These are phyloP conservation scores for Rhyzopertha dominica DNA, from an alignment of 1,140 invertebrate species.

Conservation along the genomic window DNA sequence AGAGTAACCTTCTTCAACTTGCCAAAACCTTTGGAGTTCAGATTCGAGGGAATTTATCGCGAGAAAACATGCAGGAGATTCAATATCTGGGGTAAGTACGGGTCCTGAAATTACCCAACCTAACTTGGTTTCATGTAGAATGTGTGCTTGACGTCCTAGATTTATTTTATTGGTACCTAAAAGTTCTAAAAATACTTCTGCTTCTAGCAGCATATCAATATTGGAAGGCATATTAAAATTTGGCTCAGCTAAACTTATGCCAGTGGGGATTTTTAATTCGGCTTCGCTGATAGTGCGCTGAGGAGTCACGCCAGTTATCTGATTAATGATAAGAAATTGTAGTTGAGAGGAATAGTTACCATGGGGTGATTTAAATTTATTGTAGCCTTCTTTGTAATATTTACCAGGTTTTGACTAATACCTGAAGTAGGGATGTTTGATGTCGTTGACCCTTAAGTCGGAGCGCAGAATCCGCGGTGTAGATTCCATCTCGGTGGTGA, in stretches of 20 bases:
- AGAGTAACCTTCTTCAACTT: conserved; percentile 4
- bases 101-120: conserved; percentile 18
- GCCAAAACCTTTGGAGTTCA: conserved; percentile 8
- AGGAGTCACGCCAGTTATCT: conserved; percentile 6
- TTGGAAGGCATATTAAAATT: conserved; percentile 8
- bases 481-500: too few relatives aligned
- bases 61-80: too few relatives aligned
- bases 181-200: conserved; percentile 20
- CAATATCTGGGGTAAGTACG: too few relatives aligned
- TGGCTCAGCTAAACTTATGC: conserved; percentile 14
- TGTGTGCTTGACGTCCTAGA: not conserved
- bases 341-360: conserved; percentile 6
- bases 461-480: not conserved
- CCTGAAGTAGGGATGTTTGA: conserved; percentile 11
- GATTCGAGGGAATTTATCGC: not conserved
- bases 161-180: conserved; percentile 19
- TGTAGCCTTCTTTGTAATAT: not conserved
- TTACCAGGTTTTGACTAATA: conserved; percentile 8
- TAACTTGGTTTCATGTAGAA: conserved; percentile 15
- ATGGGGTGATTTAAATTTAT: conserved; percentile 7
- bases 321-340: conserved; percentile 11
- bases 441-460: conserved; percentile 1
- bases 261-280: conserved; percentile 13
- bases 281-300: conserved; percentile 6
- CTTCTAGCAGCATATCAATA: conserved; percentile 21